phyloP scores from a whole-genome alignment of 2,113 vertebrate genomes.

The Lophura nycthemera region DNA sequence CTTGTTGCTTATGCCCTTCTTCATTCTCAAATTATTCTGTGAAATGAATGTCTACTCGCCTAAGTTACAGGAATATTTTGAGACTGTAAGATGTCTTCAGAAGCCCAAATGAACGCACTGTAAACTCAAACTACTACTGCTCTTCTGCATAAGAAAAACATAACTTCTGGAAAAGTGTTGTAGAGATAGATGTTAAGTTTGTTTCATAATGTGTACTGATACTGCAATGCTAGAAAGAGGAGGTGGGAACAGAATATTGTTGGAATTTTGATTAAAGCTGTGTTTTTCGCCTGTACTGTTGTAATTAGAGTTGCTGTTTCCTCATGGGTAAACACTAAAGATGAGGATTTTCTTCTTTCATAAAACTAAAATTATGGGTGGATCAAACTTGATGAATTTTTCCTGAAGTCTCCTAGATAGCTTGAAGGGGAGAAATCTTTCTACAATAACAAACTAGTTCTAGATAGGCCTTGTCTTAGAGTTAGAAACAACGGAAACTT shows the following conservation, averaged over 20 bases:
- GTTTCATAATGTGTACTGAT: neutral
- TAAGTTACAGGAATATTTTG: neutral
- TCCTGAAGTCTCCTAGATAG: neutral
- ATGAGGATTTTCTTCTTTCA: conserved; percentile 7
- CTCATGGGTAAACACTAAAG: neutral
- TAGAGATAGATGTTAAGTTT: neutral
- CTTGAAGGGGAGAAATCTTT: neutral
- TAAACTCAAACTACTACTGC: neutral
- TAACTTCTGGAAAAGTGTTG: neutral
- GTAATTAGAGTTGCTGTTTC: neutral
- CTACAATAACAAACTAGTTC: neutral
- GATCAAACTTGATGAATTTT: neutral
- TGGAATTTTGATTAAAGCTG: conserved; percentile 9
- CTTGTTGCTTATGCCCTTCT: neutral
- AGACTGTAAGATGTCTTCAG: conserved; percentile 9
- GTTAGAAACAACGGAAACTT: neutral
- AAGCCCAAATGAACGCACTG: neutral
- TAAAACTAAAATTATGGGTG: neutral
- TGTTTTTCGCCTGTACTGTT: neutral
- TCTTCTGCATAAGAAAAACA: neutral
- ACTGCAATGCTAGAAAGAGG: neutral
- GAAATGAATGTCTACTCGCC: neutral
- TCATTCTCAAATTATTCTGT: neutral
- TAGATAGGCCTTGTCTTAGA: neutral
- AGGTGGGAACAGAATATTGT: neutral